Evolutionary conservation across 35 echinoderm and acorn worm genomes (phyloP).

Genomic region (Acanthaster planci): DNA sequence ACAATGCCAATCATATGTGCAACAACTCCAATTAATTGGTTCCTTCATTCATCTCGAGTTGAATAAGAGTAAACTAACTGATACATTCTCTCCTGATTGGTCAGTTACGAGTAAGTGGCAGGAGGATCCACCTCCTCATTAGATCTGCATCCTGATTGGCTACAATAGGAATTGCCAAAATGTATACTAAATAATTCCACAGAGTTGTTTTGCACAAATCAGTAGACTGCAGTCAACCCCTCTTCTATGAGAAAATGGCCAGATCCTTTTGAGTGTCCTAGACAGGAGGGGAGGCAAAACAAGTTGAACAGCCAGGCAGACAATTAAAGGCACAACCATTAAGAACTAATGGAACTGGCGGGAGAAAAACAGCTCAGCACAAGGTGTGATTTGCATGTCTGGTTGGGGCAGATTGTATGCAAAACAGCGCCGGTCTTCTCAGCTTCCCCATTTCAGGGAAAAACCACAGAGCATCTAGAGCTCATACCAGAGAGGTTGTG

Average conservation of each 20-base stretch:
- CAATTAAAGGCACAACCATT: background rate
- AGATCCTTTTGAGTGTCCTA: background rate
- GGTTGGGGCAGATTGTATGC: conserved; percentile 19
- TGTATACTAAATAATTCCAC: conserved; percentile 26
- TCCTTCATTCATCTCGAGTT: no score
- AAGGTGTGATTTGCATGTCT: conserved; percentile 22
- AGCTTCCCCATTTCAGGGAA: background rate
- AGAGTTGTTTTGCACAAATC: background rate
- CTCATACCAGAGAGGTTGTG: background rate
- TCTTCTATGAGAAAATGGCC: background rate
- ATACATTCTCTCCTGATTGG: background rate
- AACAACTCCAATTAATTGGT: no score
- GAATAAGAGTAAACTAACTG: background rate
- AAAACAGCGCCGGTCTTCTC: conserved; percentile 14
- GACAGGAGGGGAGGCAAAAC: background rate
- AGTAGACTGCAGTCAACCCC: background rate
- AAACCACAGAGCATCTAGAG: conserved; percentile 23
- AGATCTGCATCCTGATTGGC: background rate
- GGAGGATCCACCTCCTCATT: background rate
- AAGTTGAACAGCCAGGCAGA: conserved; percentile 13
- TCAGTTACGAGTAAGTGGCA: background rate
- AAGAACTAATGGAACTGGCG: background rate
- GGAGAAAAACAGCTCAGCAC: background rate
- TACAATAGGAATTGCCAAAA: background rate
- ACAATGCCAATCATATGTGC: no score